Evolutionary conservation across 2,113 vertebrate genomes (phyloP), one percentile per base, ranked within the genome.

Genomic region (Aplodontia rufa): DNA sequence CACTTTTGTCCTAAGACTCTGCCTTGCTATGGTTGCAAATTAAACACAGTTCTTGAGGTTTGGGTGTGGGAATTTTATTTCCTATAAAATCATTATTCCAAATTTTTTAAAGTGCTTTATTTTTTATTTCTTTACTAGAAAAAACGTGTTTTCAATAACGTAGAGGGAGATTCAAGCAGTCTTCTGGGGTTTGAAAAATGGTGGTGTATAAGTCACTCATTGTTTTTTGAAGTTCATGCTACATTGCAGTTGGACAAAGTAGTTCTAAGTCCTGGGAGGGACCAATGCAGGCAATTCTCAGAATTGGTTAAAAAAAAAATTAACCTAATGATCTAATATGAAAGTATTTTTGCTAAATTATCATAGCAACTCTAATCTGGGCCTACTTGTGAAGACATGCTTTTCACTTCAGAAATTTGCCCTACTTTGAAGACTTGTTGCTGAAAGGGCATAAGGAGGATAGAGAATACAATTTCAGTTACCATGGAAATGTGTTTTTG

Each of bases 151-250:
- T 80, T 84, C 28, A 58, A 80, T 90, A 87, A 92, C 20, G 24
- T 37, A 83, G 75, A 55, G 37, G 37, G 76, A 64, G 58, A 74
- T 55, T 80, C 24, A 42, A 75, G 47, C 40, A 79, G 85, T 91
- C 42, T 80, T 24, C 3, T 37, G 32, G 40, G 58, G 40, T 89
- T 85, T 94, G 53, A 90, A 93, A 88, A 78, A 51, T 78, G 60
- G 40, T 89, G 88, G 90, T 32, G 10, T 86, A 42, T 22, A 94
- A 71, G 20, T 74, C 13, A 81, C 85, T 87, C 30, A 51, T 72
- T 93, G 84, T 17, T n/a, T 80, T 92, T 74, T 88, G 37, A 96
- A 78, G 80, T 76, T 88, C 58, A 58, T 81, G 83, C 26, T 93
- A 26, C 37, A 32, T 95, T 87, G 88, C n/a, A 81, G 5, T 13